Base-by-base conservation (phyloP, 2,113 vertebrate genomes). In the Pitta sordida region DNA sequence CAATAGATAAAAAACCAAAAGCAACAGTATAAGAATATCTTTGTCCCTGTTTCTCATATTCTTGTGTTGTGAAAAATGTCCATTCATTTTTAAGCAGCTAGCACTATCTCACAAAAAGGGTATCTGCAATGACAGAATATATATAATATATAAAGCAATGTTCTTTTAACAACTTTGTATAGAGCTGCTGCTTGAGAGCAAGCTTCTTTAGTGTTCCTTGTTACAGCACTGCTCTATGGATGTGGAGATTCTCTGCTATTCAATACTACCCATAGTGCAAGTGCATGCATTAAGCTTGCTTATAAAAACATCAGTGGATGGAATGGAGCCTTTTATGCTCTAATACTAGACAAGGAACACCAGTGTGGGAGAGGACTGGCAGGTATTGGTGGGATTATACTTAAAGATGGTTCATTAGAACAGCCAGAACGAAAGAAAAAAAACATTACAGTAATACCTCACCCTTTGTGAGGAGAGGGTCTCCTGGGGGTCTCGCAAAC, bases 261-360 rank as follows among this genome's bases (percentile, higher is more conserved):
- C 56, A 36, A 0, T 59, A 48, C 30, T 29, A 34, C 18, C 18
- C 23, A 22, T 0, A 22, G 43, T 2, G 9, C 14, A 59, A 58
- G 5, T 68, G 11, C 11, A 43, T 3, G 37, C 9, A 11, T 21
- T 11, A 10, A 13, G 5, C 6, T 56, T 43, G 37, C 36, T 43
- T 10, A 14, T 4, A 64, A 36, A 26, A 37, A 10, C 5, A 48
- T 6, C 30, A 36, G 3, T 2, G 3, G n/a, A 10, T 7, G 58
- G 16, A 70, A 27, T 15, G 19, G 11, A 82, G 3, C 17, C 18
- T 51, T 23, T 36, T 69, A 21, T 34, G n/a, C 30, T 60, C 17
- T 32, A 9, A 26, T 6, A 12, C 7, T 73, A 71, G 46, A 41
- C 4, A 46, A 36, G 7, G 26, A 60, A 29, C 6, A 4, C 18